Conservation (phyloP, 2,888 invertebrate species). For the Hoplodrina ambigua region DNA sequence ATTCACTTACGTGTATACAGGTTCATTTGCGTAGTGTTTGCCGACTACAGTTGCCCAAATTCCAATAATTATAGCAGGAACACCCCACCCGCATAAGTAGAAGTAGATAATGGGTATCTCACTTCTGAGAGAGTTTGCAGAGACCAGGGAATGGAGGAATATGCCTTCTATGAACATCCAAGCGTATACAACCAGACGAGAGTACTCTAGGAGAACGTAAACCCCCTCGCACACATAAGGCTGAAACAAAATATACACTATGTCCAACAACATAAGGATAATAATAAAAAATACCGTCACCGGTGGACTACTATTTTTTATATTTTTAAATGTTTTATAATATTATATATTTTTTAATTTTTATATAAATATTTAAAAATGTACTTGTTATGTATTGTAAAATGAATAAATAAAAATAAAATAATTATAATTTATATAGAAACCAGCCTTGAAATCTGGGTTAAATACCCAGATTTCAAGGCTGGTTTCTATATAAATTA, state of each 20-base stretch:
- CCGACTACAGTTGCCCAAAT: slow-evolving; percentile 93
- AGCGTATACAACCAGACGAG: slow-evolving; percentile 97
- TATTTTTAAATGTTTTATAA: too few species aligned
- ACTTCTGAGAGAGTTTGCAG: slow-evolving; percentile 93
- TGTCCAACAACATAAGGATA: not conserved
- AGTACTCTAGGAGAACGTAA: slow-evolving; percentile 96
- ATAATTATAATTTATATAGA: too few species aligned
- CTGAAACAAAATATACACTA: slow-evolving; percentile 84
- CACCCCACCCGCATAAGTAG: slow-evolving; percentile 93
- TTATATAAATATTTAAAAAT: too few species aligned
- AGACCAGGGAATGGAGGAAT: slow-evolving; percentile 96
- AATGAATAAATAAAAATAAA: too few species aligned
- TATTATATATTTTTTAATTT: too few species aligned
- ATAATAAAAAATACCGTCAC: too few species aligned
- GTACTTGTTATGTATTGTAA: too few species aligned
- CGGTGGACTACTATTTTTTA: too few species aligned
- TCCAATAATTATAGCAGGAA: slow-evolving; percentile 92
- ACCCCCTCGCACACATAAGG: slow-evolving; percentile 94
- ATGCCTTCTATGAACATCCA: slow-evolving; percentile 99
- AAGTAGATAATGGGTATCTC: slow-evolving; percentile 89
- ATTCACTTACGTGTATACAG: slow-evolving; percentile 29
- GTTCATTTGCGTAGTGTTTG: slow-evolving; percentile 68
- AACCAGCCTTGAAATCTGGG: too few species aligned
- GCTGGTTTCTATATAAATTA: too few species aligned
- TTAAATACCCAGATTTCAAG: too few species aligned